Base-by-base conservation (phyloP, 2,888 invertebrate genomes). In the Cistogaster globosa region DNA sequence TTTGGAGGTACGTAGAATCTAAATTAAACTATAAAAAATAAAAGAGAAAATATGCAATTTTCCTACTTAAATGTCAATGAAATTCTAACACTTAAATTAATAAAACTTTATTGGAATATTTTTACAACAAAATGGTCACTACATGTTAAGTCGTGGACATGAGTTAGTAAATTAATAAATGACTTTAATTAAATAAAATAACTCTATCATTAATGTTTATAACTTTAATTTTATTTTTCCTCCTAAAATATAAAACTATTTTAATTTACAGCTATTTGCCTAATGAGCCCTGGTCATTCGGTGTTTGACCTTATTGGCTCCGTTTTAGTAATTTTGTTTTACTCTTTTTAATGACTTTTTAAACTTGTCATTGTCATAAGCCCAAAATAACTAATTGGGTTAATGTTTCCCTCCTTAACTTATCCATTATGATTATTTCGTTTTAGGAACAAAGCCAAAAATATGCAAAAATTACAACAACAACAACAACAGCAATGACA, bases 381-480 rank as follows among this genome's bases (percentile, higher is more conserved):
- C 62, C 48, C 60, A 22, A 71, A 81, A 62, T 16, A 8, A 45
- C 36, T 36, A 75, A 83, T 71, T 83, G 76, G 82, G 82, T 83
- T 83, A 82, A 82, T 76, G 76, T 71, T 71, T 69, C 63, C 63
- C 63, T 71, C 4, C 12, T 48, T 48, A 45, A n/a, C 32, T 67
- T 60, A 71, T 48, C 58, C 76, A 76, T 82, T 65, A 71, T 63
- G 71, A 75, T 69, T 68, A 82, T 65, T 69, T 57, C 36, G 36
- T 60, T 83, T 83, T 77, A 60, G 82, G 82, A 83, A 58, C 58
- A 77, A 72, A 77, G 82, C 82, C 82, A 83, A 83, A 32, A 71
- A 71, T 42, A 20, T 53, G 53, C 36, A 22, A 8, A 26, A 65
- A 71, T 48, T 22, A 71, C 7, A 20, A 32, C 6, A 26, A 26